Conservation (phyloP, 2,888 invertebrate genomes). For the Helicoverpa assulta region DNA sequence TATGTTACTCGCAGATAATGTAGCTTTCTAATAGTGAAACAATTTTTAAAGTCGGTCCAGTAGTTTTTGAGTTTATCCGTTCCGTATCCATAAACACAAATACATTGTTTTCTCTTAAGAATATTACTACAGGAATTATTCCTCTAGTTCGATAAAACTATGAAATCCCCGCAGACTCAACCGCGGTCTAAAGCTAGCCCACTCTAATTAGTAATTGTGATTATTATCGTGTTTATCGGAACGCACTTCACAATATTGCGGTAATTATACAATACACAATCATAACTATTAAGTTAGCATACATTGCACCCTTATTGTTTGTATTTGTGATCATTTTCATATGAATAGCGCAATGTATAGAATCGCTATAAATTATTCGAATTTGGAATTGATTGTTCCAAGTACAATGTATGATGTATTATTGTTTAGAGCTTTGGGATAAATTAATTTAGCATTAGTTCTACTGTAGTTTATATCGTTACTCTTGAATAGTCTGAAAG, state of each 20-base stretch:
- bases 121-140: too few species aligned
- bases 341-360: neutral
- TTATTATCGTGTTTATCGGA: neutral
- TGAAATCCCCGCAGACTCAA: neutral
- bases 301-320: neutral
- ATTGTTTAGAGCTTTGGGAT: neutral
- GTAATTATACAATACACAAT: constrained; percentile 1
- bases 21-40: too few species aligned
- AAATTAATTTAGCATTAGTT: too few species aligned
- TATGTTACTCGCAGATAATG: too few species aligned
- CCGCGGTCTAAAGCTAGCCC: neutral
- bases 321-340: neutral
- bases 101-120: too few species aligned
- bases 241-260: constrained; percentile 1
- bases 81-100: too few species aligned
- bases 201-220: constrained; percentile 1
- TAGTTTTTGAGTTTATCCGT: too few species aligned
- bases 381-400: neutral
- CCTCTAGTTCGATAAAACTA: neutral
- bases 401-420: neutral
- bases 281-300: neutral
- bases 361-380: neutral
- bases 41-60: too few species aligned
- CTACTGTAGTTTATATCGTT: too few species aligned
- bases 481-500: too few species aligned